Evolutionary conservation across 2,888 invertebrate species (phyloP), one percentile per base, ranked within the genome.

Genomic region (Pterostichus madidus): DNA sequence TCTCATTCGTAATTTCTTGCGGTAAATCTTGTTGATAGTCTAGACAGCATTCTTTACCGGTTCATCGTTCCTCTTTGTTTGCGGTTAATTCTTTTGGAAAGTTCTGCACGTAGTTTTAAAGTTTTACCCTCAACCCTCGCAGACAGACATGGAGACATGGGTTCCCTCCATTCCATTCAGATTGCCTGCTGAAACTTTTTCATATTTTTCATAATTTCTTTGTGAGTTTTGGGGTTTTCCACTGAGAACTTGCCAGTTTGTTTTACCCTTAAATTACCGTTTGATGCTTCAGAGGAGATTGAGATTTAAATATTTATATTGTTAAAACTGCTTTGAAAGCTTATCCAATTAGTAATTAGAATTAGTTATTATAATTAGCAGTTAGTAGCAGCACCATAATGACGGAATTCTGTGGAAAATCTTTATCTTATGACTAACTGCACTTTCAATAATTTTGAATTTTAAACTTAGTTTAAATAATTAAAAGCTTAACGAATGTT

Each of bases 201-300:
- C 13, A 64, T 64, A 64, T 64, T 64, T 64, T 64, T 64, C 64
- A 64, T 64, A 32, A 64, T 64, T 64, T 35, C 13, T 24, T 59
- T 4, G 7, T 15, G 24, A 5, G 6, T 56, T 8, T 56, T 64
- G 5, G 64, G 32, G 13, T n/a, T 35, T 64, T 31, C 35, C 64
- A 13, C 11, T 64, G 32, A 39, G 32, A 64, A 35, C 5, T 35
- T 24, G 10, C 3, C 17, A 10, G 17, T 56, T 24, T 32, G 1
- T 56, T 13, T 1, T 11, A 56, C 52, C 2, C 24, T 24, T 3
- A 24, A 24, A 24, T 24, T 3, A 24, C 24, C 24, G 24, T 24
- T 24, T 24, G 24, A 24, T 24, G 24, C 24, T 24, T 24, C 24
- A 24, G 24, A 24, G 1, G 24, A 15, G 52, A 52, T 46, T 11